Percentiles rank a stretch among this genome's conserved stretches.
phyloP scores from a whole-genome alignment of 2,113 vertebrate species.

The Copsychus sechellarum region DNA sequence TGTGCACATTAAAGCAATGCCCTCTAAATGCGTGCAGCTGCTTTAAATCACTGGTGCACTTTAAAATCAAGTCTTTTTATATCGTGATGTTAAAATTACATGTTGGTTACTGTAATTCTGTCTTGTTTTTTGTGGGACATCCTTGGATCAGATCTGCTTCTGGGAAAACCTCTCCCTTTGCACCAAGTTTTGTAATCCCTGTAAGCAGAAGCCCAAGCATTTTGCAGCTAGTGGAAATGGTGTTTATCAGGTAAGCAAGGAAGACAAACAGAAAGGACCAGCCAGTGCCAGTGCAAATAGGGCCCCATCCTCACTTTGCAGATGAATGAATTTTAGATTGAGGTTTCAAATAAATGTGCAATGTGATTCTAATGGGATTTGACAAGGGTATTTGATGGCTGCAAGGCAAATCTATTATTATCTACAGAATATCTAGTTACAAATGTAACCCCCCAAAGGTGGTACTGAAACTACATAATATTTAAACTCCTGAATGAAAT shows the following conservation, averaged over 20 bases:
- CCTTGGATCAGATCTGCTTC: slow-evolving; percentile 21
- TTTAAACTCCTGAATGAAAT: slow-evolving; percentile 40
- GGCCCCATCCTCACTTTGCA: slow-evolving; percentile 56
- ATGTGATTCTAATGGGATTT: slow-evolving; percentile 65
- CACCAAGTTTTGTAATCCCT: slow-evolving; percentile 14
- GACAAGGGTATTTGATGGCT: slow-evolving; percentile 59
- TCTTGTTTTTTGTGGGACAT: slow-evolving; percentile 64
- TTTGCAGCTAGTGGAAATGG: slow-evolving; percentile 27
- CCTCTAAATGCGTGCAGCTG: slow-evolving; percentile 69
- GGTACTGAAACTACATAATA: background rate
- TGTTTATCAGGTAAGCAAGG: slow-evolving; percentile 41
- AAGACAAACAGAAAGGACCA: slow-evolving; percentile 24
- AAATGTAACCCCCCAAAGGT: background rate
- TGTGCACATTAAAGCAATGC: slow-evolving; percentile 50
- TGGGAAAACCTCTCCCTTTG: slow-evolving; percentile 50
- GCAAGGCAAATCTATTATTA: slow-evolving; percentile 62
- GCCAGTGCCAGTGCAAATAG: slow-evolving; percentile 40
- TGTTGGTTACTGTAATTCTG: slow-evolving; percentile 71
- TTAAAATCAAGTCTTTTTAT: slow-evolving; percentile 69
- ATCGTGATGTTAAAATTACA: slow-evolving; percentile 76
- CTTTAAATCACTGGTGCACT: slow-evolving; percentile 59
- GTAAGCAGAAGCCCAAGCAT: slow-evolving; percentile 20
- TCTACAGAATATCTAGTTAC: slow-evolving; percentile 64
- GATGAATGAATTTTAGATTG: slow-evolving; percentile 30
- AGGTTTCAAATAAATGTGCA: slow-evolving; percentile 40